Base-by-base conservation (phyloP, 2,113 vertebrate species). In the Thermophis baileyi region DNA sequence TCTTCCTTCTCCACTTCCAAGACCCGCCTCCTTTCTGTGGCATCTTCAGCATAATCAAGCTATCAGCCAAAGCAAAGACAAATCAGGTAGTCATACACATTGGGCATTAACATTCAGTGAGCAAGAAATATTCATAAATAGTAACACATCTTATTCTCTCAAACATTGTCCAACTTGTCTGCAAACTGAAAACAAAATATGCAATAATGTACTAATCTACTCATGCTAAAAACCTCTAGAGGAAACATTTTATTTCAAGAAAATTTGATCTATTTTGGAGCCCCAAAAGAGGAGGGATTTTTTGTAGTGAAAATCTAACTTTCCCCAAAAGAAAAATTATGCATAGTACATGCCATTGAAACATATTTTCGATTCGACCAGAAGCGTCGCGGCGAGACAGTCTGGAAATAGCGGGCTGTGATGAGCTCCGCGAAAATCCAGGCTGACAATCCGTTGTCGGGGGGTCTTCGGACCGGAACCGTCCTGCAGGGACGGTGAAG, bases 1-100 rank as follows among this genome's bases (percentile, higher is more conserved):
- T 99, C 99, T 97, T 99, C 99, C 93, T 99, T 99, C 96, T 99
- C 99, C 95, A 99, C 98, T 96, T 99, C 99, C 94, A 99, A 97
- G 86, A 98, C 99, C 94, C 99, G 98, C 91, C 99, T 98, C 96
- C 99, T 98, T 96, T 99, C 99, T 69, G 99, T 99, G 95, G 99
- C 99, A 96, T 99, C 99, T 96, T 99, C 99, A 0, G 99, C 99
- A 93, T 99, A 99, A 97, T 99, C 99, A 18, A 99, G 97, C 99
- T 99, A 95, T 87, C 2, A 54, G 53, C 53, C 53, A 50, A 85
- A 91, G 87, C 30, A 96, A 12, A 94, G n/a, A 51, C 87, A 11
- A 55, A 69, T 93, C 94, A 94, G 50, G 57, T 6, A 55, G 92
- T 94, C 91, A 89, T 10, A 92, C 88, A 96, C 27, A 53, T 6